Conservation (phyloP, 2,113 vertebrate genomes). For the Dicentrarchus labrax region DNA sequence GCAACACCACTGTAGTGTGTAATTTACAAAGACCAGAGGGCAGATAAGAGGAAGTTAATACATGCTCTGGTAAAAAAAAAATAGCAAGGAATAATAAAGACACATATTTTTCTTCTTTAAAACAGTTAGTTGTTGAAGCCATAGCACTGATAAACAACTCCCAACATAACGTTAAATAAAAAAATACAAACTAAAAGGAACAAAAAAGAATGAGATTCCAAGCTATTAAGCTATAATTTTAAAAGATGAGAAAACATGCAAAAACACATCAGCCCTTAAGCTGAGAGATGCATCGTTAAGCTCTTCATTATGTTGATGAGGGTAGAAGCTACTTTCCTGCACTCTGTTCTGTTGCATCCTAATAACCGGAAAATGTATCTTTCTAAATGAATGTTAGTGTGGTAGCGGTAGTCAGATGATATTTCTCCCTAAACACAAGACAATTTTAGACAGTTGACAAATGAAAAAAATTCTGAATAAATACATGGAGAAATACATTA, state of each 20-base stretch:
- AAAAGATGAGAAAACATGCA: background rate
- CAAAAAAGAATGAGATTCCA: background rate
- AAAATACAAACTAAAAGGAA: background rate
- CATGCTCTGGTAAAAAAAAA: background rate
- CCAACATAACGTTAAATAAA: background rate
- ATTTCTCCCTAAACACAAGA: background rate
- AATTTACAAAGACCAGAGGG: slow-evolving; percentile 38
- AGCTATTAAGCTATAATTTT: background rate
- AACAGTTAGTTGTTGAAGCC: background rate
- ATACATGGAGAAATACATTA: no score
- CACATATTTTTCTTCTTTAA: background rate
- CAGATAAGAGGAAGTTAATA: slow-evolving; percentile 8
- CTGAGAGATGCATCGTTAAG: background rate
- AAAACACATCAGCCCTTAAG: background rate
- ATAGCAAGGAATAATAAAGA: background rate
- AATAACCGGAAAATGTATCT: background rate
- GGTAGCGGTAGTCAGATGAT: background rate
- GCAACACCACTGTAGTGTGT: background rate
- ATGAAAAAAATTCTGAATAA: no score
- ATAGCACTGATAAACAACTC: no score
- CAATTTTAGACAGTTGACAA: background rate
- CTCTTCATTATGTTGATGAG: background rate
- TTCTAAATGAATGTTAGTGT: background rate
- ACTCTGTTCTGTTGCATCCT: background rate
- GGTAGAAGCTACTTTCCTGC: background rate